Evolutionary conservation across 2,797 vertebrate species (phyloP).

Genomic region (Carduelis carduelis): DNA sequence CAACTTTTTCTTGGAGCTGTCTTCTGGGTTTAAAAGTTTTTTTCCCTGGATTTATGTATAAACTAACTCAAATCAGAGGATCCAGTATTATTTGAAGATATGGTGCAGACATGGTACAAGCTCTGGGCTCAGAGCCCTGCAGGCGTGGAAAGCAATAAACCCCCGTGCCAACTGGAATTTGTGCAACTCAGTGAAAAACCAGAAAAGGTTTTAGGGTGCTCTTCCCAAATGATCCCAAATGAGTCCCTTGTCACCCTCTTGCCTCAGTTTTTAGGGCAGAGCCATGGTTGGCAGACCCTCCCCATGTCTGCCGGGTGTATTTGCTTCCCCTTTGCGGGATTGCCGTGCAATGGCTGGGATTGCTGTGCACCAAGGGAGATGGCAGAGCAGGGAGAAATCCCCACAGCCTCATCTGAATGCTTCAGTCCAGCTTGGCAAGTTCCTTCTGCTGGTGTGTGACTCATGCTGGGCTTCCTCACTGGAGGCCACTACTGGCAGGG

Average conservation of each 20-base stretch:
- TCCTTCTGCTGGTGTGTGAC: not conserved
- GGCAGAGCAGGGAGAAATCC: not conserved
- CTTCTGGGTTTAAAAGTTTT: not conserved
- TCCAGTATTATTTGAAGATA: not conserved
- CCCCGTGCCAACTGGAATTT: not conserved
- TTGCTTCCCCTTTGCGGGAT: not conserved
- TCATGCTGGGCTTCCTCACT: conserved; percentile 12
- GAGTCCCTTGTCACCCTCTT: not conserved
- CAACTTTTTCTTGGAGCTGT: not conserved
- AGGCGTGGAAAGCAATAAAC: not conserved
- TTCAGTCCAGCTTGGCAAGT: not conserved
- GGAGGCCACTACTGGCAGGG: conserved; percentile 18
- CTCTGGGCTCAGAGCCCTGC: not conserved
- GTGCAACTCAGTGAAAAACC: not conserved
- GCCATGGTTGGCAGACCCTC: not conserved
- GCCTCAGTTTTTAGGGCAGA: not conserved
- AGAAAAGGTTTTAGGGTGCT: not conserved
- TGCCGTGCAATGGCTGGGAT: fast-evolving
- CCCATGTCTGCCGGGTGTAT: fast-evolving
- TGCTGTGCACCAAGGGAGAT: not conserved
- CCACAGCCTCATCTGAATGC: not conserved
- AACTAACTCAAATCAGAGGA: not conserved
- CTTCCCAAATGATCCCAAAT: not conserved
- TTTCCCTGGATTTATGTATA: not conserved
- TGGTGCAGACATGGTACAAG: fast-evolving